These are phyloP conservation scores for Caenorhabditis sulstoni DNA, from an alignment of 2,888 invertebrate genomes.

Conservation along the genomic window DNA sequence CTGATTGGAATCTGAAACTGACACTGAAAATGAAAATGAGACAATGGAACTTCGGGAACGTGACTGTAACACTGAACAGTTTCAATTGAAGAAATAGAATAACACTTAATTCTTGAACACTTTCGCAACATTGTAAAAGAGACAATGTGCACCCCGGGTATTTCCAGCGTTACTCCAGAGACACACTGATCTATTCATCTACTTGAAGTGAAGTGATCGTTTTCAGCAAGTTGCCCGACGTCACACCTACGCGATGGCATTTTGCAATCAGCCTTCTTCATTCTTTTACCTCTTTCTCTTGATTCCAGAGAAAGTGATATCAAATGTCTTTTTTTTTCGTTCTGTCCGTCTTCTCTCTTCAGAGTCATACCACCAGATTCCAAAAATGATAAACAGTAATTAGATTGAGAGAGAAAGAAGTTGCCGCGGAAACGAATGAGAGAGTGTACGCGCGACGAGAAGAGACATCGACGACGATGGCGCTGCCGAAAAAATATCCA, in stretches of 20 bases:
- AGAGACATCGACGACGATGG: slow-evolving; percentile 23
- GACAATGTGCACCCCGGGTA: too few species aligned
- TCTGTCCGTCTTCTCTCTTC: slow-evolving; percentile 14
- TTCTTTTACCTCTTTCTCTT: background rate
- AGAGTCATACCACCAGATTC: slow-evolving; percentile 39
- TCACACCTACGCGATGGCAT: too few species aligned
- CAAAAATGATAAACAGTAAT: slow-evolving; percentile 51
- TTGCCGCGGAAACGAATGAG: slow-evolving; percentile 30
- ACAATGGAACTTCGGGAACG: background rate
- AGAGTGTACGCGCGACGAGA: slow-evolving; percentile 4
- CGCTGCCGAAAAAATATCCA: slow-evolving; percentile 46
- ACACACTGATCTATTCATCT: too few species aligned
- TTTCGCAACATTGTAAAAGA: too few species aligned
- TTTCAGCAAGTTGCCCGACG: too few species aligned
- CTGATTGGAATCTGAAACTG: slow-evolving; percentile 8
- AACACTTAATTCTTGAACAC: too few species aligned
- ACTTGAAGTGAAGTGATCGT: background rate
- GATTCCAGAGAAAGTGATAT: slow-evolving; percentile 12
- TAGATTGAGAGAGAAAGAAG: slow-evolving; percentile 18
- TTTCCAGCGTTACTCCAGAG: too few species aligned
- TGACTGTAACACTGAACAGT: too few species aligned
- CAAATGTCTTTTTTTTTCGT: background rate
- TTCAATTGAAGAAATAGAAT: background rate
- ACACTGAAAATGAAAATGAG: background rate
- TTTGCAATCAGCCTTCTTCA: too few species aligned